Evolutionary conservation across 2,888 invertebrate species (phyloP).

Genomic region (Sericinus montela): DNA sequence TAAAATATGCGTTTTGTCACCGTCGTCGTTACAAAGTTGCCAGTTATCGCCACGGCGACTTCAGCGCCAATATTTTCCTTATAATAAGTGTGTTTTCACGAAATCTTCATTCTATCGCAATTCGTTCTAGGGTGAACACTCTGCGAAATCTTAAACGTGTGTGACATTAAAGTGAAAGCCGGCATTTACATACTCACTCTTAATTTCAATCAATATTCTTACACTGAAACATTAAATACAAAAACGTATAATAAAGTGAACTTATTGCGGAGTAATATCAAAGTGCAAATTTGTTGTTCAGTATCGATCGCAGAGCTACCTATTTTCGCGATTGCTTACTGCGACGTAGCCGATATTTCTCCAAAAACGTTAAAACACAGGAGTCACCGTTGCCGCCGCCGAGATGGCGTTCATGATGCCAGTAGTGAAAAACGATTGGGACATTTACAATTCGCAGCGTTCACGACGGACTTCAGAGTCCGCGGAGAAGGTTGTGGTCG

Average conservation of each 20-base stretch:
- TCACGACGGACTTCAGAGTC: conserved; percentile 88
- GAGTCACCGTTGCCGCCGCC: conserved; percentile 61
- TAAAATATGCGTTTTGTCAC: no score
- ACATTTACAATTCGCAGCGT: conserved; percentile 92
- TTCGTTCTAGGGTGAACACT: conserved; percentile 73
- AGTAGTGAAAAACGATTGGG: conserved; percentile 95
- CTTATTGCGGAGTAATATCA: no score
- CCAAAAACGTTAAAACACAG: conserved; percentile 68
- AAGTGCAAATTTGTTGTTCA: conserved; percentile 19
- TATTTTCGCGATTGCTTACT: conserved; percentile 43
- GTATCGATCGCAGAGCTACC: conserved; percentile 46
- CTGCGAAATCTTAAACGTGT: conserved; percentile 46
- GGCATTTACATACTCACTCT: conserved; percentile 21
- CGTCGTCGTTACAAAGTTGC: conserved; percentile 37
- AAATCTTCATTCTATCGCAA: conserved; percentile 74
- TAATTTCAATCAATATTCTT: conserved; percentile 33
- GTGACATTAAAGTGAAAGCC: conserved; percentile 74
- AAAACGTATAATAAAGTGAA: conserved; percentile 31
- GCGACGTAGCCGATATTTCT: conserved; percentile 40
- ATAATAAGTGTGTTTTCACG: conserved; percentile 75
- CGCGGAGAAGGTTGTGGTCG: conserved; percentile 45
- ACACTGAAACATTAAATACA: conserved; percentile 28
- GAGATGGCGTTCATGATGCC: conserved; percentile 98
- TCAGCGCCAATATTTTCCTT: conserved; percentile 76
- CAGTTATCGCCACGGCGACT: conserved; percentile 43